A percentile compares a stretch with the other conserved stretches of the same genome.
phyloP scores from a whole-genome alignment of 2,113 vertebrate species.

The Sinocyclocheilus anshuiensis region DNA sequence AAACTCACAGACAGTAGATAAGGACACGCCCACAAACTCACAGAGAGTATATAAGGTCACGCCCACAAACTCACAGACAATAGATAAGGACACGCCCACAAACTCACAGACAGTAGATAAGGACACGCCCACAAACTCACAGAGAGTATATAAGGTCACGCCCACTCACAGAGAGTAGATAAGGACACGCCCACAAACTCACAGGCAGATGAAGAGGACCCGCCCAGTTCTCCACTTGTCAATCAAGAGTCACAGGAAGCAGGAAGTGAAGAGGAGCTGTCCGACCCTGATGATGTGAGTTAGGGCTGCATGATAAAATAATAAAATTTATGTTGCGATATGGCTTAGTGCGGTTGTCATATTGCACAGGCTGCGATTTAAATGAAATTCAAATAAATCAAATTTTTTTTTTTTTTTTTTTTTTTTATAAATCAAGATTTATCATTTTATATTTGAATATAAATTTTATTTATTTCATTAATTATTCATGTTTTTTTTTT shows the following conservation, averaged over 20 bases:
- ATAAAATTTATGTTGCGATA: not conserved
- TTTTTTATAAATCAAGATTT: too few relatives aligned
- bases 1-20: constrained; percentile 44
- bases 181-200: not conserved
- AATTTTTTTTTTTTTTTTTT: too few relatives aligned
- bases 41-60: not conserved
- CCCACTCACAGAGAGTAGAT: not conserved
- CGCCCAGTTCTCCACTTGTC: not conserved
- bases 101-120: not conserved
- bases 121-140: constrained; percentile 24
- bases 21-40: constrained; percentile 14
- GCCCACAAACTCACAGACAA: not conserved
- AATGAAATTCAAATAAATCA: too few relatives aligned
- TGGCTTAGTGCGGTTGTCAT: too few relatives aligned
- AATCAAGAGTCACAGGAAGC: constrained; percentile 10
- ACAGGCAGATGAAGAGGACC: not conserved
- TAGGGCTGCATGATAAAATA: not conserved
- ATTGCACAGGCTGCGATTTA: too few relatives aligned
- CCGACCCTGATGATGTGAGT: constrained; percentile 85
- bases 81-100: not conserved
- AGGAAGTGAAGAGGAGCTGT: constrained; percentile 64
- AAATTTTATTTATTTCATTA: too few relatives aligned
- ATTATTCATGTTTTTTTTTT: too few relatives aligned
- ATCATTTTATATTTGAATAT: too few relatives aligned
- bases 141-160: constrained; percentile 46